Base-by-base conservation (phyloP, 2,797 vertebrate species). In the Lepus townsendii region DNA sequence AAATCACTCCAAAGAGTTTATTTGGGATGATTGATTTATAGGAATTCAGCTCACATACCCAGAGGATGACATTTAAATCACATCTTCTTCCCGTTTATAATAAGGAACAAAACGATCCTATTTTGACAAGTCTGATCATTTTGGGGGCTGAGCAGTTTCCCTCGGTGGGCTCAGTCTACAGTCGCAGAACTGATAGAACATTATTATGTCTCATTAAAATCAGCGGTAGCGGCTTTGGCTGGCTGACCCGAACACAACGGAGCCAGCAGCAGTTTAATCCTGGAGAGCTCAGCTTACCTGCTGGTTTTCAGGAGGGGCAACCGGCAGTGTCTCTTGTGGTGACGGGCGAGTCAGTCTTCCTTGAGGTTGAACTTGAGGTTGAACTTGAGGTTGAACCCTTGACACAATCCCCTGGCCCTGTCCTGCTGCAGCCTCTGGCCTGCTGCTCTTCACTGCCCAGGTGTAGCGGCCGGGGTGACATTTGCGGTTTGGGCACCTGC, bases 1-100 rank as follows among this genome's bases (percentile, higher is more conserved):
- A 98, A 98, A 97, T 95, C 96, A 97, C 97, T 96, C 97, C 97
- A 91, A 98, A 98, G 97, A 90, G 97, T 97, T 98, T 98, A 97
- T 98, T 97, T 97, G 95, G 98, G 97, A 96, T 98, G 97, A 97
- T 95, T 98, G 98, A 97, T 97, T 98, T 93, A 95, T 94, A 96
- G 96, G 97, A 98, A 98, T 96, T 93, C 35, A 1, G 79, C 60
- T 98, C 73, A 92, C 93, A 97, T 93, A 97, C 93, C 96, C 96
- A 94, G 96, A 98, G 97, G 97, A 97, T 92, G 97, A 93, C 94
- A 97, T 97, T 97, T 91, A 96, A 98, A 98, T 98, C 97, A 96
- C 95, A 96, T 96, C 97, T 97, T 96, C 97, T 98, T 97, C 97
- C 97, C 97, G 96, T 97, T 98, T 97, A 97, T 95, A 96, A 96